Base-by-base conservation (phyloP, 1,140 invertebrate species). In the Diorhabda sublineata region DNA sequence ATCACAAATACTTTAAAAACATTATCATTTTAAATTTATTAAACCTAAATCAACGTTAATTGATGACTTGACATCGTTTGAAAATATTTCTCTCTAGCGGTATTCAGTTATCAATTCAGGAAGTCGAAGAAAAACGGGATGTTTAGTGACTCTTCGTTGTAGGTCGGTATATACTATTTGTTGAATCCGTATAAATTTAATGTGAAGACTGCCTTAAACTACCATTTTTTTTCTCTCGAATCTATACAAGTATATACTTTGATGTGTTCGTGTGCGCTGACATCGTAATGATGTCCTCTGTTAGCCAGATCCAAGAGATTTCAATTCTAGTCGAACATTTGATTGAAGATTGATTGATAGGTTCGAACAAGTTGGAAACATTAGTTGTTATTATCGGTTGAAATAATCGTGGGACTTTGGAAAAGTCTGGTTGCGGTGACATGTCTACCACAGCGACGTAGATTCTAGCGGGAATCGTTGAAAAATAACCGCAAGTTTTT, bases 381-480 rank as follows among this genome's bases (percentile, higher is more conserved):
- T 69, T 69, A 69, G 67, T 69, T 69, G 67, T 60, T 63, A 63
- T 69, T 69, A 69, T 69, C 67, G 62, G 61, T 11, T 41, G 60
- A 58, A 43, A 57, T 57, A 47, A 69, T 69, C 67, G 67, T 69
- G 67, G 67, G 67, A 69, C 56, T 42, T 42, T 58, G 62, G 45
- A 67, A 67, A 42, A 41, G 58, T 44, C 7, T 43, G 42, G 44
- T 60, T 42, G 42, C 66, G 59, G 58, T 61, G 66, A 67, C 66
- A 67, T 67, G 58, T 52, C 47, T 26, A 26, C 26, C 26, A 26
- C 47, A 52, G 47, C 6, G 47, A 8, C 47, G 47, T 52, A 52
- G 45, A n/a, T 26, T 26, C 26, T 26, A 26, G 26, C 26, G 26
- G 26, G 26, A 26, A 26, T 26, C 26, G 26, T 26, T 26, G 26